These are phyloP conservation scores for Onychomys torridus DNA, from an alignment of 2,797 vertebrate species.

Conservation along the genomic window DNA sequence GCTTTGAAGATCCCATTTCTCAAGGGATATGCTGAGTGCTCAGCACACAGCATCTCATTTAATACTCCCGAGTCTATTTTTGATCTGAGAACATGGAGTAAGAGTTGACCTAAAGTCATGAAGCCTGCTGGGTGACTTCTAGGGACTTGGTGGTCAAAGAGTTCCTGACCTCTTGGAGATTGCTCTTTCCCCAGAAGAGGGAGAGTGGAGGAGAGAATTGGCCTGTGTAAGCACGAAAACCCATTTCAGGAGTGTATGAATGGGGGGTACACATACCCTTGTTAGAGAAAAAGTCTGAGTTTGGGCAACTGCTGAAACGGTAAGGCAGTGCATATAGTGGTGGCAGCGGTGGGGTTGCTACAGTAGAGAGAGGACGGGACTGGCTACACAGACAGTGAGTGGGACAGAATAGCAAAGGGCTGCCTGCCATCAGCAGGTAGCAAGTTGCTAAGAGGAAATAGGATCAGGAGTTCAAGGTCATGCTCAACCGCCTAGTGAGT, in stretches of 20 bases:
- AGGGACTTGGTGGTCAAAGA: not conserved
- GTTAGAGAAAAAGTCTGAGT: not conserved
- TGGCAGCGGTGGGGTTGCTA: not conserved
- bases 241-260: not conserved
- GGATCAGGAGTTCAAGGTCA: not conserved
- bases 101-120: not conserved
- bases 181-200: not conserved
- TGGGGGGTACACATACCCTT: not conserved
- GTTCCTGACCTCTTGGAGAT: not conserved
- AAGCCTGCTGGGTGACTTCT: not conserved
- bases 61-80: not conserved
- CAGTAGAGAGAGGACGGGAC: fast-evolving
- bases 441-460: not conserved
- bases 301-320: not conserved
- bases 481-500: not conserved
- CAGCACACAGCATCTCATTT: not conserved
- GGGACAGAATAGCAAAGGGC: not conserved
- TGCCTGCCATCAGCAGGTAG: not conserved
- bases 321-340: not conserved
- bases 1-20: not conserved
- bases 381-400: not conserved
- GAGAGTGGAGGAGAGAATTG: not conserved
- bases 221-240: not conserved
- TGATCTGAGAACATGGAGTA: not conserved
- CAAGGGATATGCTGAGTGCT: not conserved